These are phyloP conservation scores for Crotalus horridus DNA, from an alignment of 2,113 vertebrate genomes.

Conservation along the genomic window DNA sequence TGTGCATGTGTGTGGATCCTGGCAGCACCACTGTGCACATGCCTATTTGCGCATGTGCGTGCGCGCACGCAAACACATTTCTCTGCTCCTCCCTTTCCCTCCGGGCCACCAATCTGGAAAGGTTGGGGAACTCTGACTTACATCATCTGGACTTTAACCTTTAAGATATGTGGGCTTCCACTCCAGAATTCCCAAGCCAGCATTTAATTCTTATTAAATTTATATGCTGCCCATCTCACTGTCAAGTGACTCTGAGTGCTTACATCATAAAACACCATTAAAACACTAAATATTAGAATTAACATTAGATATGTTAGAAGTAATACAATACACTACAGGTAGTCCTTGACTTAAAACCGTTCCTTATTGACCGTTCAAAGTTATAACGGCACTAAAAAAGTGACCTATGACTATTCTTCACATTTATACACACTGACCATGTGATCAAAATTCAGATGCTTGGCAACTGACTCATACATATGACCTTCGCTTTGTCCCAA, in stretches of 20 bases:
- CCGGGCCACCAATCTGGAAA: too few species aligned
- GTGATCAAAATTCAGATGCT: neutral
- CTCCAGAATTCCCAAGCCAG: neutral
- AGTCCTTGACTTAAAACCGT: neutral
- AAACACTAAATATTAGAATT: neutral
- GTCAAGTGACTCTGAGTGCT: neutral
- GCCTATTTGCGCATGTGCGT: too few species aligned
- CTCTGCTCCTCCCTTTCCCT: too few species aligned
- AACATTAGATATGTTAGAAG: neutral
- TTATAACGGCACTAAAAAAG: neutral
- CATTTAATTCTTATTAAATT: neutral
- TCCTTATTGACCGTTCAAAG: neutral
- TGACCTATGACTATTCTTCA: neutral
- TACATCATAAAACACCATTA: neutral
- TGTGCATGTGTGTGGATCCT: too few species aligned
- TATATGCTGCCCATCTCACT: neutral
- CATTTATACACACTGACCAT: neutral
- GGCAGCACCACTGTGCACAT: too few species aligned
- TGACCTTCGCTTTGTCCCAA: neutral
- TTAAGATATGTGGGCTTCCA: neutral
- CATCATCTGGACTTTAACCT: neutral
- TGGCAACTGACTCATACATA: neutral
- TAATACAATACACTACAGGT: neutral
- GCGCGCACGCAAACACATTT: too few species aligned
- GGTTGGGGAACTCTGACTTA: too few species aligned